These are phyloP conservation scores for Mormoops blainvillei DNA, from an alignment of 2,113 vertebrate species.

Conservation along the genomic window DNA sequence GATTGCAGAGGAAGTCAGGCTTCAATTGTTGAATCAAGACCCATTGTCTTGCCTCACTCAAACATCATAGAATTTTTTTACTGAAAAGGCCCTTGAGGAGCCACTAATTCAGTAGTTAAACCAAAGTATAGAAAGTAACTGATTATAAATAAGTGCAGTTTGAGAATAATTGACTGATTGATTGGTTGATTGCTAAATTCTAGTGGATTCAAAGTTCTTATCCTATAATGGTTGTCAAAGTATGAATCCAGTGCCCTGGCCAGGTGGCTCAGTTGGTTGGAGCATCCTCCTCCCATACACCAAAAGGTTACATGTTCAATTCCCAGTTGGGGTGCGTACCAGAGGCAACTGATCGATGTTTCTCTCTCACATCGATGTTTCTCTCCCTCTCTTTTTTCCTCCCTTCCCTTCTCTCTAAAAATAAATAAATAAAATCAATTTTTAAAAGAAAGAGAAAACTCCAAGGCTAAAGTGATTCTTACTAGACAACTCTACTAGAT, in stretches of 20 bases:
- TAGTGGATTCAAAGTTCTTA: background rate
- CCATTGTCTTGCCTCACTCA: constrained; percentile 9
- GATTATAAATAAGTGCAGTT: background rate
- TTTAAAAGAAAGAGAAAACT: background rate
- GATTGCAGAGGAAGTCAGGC: background rate
- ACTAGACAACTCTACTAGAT: background rate
- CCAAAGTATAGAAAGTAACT: background rate
- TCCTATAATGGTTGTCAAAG: background rate
- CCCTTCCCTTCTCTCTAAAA: too few species aligned
- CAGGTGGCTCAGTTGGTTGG: too few species aligned
- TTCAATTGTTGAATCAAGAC: background rate
- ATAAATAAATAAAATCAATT: too few species aligned
- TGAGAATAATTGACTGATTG: background rate
- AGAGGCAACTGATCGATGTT: too few species aligned
- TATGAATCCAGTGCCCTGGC: background rate
- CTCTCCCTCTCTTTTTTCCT: too few species aligned
- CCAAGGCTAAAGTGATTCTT: background rate
- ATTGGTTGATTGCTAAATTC: background rate
- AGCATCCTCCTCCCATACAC: too few species aligned
- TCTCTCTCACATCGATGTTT: too few species aligned
- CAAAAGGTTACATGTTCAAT: too few species aligned
- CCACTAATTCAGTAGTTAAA: background rate
- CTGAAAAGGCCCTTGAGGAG: background rate
- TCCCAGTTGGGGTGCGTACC: too few species aligned
- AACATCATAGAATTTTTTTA: constrained; percentile 35